Conservation (phyloP, 2,113 vertebrate genomes). For the Ctenomys sociabilis region DNA sequence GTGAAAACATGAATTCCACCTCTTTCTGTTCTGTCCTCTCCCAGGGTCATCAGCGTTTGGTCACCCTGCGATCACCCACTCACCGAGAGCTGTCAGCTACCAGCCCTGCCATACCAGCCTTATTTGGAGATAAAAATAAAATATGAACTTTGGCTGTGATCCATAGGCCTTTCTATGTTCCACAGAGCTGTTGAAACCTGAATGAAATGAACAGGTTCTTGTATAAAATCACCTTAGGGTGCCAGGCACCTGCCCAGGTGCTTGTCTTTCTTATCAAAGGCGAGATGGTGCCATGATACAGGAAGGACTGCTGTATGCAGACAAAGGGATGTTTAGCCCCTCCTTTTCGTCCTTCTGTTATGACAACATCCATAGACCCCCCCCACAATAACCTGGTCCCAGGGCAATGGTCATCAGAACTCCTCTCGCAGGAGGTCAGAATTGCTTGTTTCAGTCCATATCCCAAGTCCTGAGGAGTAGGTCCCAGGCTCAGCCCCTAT, state of each 20-base stretch:
- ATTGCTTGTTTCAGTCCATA: not conserved
- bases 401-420: accelerated
- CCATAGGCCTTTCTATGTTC: not conserved
- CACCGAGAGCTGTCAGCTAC: not conserved
- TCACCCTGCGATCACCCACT: not conserved
- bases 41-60: not conserved
- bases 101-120: not conserved
- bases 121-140: constrained; percentile 55
- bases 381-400: accelerated
- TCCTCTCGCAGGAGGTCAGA: accelerated
- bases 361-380: no score
- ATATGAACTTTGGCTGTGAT: not conserved
- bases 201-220: not conserved
- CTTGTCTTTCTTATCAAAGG: not conserved
- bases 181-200: constrained; percentile 7
- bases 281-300: not conserved
- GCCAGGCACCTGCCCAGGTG: not conserved
- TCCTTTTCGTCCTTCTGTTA: not conserved
- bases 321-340: not conserved
- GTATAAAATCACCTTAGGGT: not conserved
- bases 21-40: not conserved
- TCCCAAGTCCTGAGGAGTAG: not conserved
- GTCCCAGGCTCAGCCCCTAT: not conserved
- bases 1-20: not conserved
- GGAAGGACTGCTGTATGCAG: not conserved